Evolutionary conservation across 2,888 invertebrate genomes (phyloP).

Genomic region (Callyntrura sp.): DNA sequence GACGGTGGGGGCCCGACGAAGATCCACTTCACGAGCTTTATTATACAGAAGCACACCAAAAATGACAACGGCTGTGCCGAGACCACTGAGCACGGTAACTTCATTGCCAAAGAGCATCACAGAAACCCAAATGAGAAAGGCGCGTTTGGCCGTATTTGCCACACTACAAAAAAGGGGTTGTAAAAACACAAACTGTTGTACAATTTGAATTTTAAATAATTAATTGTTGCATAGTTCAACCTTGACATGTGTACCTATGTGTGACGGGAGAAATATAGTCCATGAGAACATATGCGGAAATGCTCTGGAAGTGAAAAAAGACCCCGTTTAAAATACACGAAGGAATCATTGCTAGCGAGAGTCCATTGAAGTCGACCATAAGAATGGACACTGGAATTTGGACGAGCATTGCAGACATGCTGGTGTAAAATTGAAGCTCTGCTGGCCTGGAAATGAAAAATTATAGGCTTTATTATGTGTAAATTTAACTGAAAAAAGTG

Average conservation of each 20-base stretch:
- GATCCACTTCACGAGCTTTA: conserved; percentile 89
- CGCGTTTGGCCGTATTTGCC: conserved; percentile 92
- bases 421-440: conserved; percentile 92
- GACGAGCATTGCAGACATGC: conserved; percentile 90
- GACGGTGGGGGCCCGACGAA: conserved; percentile 65
- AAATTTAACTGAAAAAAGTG: conserved; percentile 55
- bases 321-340: conserved; percentile 90
- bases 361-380: conserved; percentile 88
- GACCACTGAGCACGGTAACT: conserved; percentile 89
- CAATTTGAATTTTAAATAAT: background rate
- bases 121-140: conserved; percentile 92
- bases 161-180: no score
- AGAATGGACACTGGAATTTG: conserved; percentile 90
- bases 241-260: conserved; percentile 87
- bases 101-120: conserved; percentile 91
- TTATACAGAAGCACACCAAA: conserved; percentile 91
- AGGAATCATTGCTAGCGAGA: conserved; percentile 87
- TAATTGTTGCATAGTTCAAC: background rate
- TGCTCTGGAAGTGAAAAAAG: conserved; percentile 93
- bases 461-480: background rate
- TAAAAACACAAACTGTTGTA: no score
- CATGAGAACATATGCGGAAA: conserved; percentile 92
- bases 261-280: conserved; percentile 93
- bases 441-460: conserved; percentile 88
- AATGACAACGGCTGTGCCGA: conserved; percentile 90